Percentiles rank a stretch among this genome's conserved stretches.
phyloP scores from a whole-genome alignment of 53 echinoderm and acorn worm species.

The Pentamera pediparva region DNA sequence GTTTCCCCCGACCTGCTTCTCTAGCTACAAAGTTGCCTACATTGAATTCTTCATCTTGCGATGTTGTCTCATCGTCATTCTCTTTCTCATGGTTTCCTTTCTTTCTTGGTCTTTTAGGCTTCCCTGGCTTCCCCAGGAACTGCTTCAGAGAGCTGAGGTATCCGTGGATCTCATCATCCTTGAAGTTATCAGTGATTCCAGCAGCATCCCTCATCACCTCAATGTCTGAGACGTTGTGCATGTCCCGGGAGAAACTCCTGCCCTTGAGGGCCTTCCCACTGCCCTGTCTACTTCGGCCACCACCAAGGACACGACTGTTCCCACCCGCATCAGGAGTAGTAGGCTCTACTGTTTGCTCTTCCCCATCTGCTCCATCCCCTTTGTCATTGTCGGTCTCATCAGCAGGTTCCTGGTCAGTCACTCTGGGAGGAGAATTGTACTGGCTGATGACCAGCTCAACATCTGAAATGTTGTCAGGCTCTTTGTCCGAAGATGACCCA shows the following conservation, averaged over 20 bases:
- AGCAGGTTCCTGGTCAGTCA: not conserved
- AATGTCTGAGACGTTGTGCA: not conserved
- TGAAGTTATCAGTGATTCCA: not conserved
- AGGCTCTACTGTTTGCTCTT: not conserved
- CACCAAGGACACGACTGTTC: not conserved
- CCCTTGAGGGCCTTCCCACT: not conserved
- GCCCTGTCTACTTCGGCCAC: not conserved
- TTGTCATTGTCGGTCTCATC: not conserved
- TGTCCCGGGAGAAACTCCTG: not conserved
- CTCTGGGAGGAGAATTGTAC: not conserved
- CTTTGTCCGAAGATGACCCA: not conserved
- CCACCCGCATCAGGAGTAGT: not conserved
- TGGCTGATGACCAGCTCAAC: not conserved
- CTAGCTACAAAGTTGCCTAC: no score
- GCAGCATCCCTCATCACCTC: conserved; percentile 19
- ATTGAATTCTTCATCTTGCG: no score
- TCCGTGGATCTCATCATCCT: not conserved
- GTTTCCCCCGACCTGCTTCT: no score
- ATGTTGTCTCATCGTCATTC: no score
- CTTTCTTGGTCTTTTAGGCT: not conserved
- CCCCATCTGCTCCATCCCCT: no score
- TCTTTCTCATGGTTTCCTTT: not conserved
- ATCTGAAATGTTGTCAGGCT: not conserved
- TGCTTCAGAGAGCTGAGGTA: not conserved
- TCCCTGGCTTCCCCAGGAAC: not conserved